Base-by-base conservation (phyloP, 2,797 vertebrate genomes). In the Novumbra hubbsi region DNA sequence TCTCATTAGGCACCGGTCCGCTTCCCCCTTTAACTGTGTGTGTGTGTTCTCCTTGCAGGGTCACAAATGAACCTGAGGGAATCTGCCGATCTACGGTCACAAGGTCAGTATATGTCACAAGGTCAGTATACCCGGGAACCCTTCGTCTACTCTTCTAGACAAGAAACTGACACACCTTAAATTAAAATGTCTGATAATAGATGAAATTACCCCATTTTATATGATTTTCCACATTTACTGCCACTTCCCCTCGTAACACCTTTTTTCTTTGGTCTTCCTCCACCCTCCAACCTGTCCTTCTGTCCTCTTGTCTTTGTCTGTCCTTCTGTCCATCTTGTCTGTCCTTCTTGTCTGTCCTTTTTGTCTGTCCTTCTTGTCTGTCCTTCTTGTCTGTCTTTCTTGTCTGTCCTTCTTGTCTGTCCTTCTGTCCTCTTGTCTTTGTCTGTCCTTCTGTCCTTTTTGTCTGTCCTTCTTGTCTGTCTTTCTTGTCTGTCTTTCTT, bases 31-130 rank as follows among this genome's bases (percentile, higher is more conserved):
- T 87, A 24, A 84, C 57, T 73, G 1, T n/a, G 45, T 60, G 55
- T 57, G 52, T 60, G 55, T 60, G 55, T 83, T 90, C 77, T 87
- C 70, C 81, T 21, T 70, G 57, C 88, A 97, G 96, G 96, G 95
- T 97, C 96, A 72, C 96, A 98, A 95, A 98, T 96, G 95, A 98
- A 98, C 94, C 96, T 98, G 96, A 96, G 96, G 94, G 96, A 98
- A 93, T 97, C 96, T 88, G 96, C 96, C 94, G 96, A 98, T 93
- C 96, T 98, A 92, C 96, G 96, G 90, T 97, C 96, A 93, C 96
- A 98, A 95, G 96, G 96, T 97, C 79, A 91, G 94, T 82, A 16
- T 24, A n/a, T 63, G 19, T 19, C 41, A 65, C 62, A 24, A 95
- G 96, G 96, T 97, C 79, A 91, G 94, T 82, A 16, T 32, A 14